Base-by-base conservation (phyloP, 1,140 invertebrate species). In the Araneus ventricosus region DNA sequence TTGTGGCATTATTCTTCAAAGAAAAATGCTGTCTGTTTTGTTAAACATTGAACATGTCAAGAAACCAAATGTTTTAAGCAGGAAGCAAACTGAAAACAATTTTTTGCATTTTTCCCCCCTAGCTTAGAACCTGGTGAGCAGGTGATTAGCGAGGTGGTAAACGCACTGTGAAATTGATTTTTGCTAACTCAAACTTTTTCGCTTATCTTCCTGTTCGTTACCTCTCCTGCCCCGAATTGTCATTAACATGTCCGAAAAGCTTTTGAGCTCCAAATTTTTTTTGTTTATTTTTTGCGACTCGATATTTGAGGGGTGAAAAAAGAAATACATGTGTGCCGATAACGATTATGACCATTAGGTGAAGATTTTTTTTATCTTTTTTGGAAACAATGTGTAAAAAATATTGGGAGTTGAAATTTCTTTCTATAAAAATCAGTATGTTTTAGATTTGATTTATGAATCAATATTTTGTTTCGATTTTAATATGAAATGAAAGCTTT, bases 151-250 rank as follows among this genome's bases (percentile, higher is more conserved):
- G 14, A 1, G 17, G 3, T 27, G 17, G 70, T 75, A 75, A 75
- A 37, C 70, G 70, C 37, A 34, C 27, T 75, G 70, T 75, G 70
- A 75, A 75, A 75, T 75, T 75, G 70, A 75, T 75, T 75, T 67
- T 75, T 75, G 70, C 30, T 75, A 37, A 75, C 27, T 20, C 30
- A 75, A 75, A 75, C 70, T 75, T 75, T 75, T 37, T 75, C 70
- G 70, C 70, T 75, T 75, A 75, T 75, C 70, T 20, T 75, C 10
- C 20, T 10, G 10, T 75, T 75, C 70, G 3, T 63, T 63, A 22
- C 70, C 70, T 34, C 17, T 75, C 30, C 30, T 4, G 14, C 30
- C 70, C 30, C 70, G 7, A 24, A n/a, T n/a, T 34, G 70, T 75
- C 70, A 75, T 75, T 75, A 75, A 34, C 34, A 75, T 75, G 70